Base-by-base conservation (phyloP, 2,797 vertebrate species). In the Octomys mimax region DNA sequence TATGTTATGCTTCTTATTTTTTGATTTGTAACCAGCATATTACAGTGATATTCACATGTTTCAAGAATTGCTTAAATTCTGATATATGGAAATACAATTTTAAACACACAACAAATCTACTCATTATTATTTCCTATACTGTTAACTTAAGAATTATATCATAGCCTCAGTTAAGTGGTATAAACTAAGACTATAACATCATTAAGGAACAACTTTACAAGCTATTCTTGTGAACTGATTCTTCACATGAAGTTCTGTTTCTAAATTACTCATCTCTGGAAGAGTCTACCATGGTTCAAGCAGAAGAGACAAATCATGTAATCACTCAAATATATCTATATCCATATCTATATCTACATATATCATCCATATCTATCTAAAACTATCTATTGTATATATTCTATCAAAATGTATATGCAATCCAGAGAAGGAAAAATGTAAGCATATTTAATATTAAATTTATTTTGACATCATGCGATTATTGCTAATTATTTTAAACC, bases 1-100 rank as follows among this genome's bases (percentile, higher is more conserved):
- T 49, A 26, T 59, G 77, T 70, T 2, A 61, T 54, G 42, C 21
- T 54, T 89, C 24, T 59, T 89, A 8, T 28, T 80, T 89, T 92
- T 59, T 94, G 49, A 57, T 96, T 95, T 95, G 57, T 92, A 96
- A 96, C 95, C 77, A 97, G 68, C 85, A 33, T 95, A 96, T 94
- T 97, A 96, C 94, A 75, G 73, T 92, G 42, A 95, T 82, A 96
- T 36, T 96, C 87, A 96, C 66, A 95, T 78, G 95, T 91, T 90
- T 94, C 78, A 95, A 95, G 49, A 89, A 92, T 39, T 94, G 52
- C 71, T 93, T 96, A 93, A 89, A 73, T 93, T 95, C 66, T 92
- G 36, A 92, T 92, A 64, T 87, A 28, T 87, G 59, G 95, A 93
- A 82, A 93, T 62, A 61, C 75, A 31, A 80, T 59, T 88, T 93